Base-by-base conservation (phyloP, 2,888 invertebrate genomes). In the Nymphalis urticae region DNA sequence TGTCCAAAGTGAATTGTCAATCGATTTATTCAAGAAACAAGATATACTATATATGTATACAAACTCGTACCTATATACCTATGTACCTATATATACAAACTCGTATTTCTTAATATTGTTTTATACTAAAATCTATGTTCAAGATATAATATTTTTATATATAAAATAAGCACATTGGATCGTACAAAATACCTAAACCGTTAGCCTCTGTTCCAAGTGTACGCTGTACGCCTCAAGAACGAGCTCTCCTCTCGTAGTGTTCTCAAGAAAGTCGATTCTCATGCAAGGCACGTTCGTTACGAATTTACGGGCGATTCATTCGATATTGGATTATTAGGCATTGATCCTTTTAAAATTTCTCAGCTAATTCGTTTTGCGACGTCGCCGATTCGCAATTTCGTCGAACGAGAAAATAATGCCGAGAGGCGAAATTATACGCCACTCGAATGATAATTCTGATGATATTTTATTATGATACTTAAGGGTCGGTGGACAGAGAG, bases 261-360 rank as follows among this genome's bases (percentile, higher is more conserved):
- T 78, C 82, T 80, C 74, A 73, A 75, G 73, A 73, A 72, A 73
- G 68, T 70, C 75, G 69, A 73, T 82, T 78, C 75, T 72, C 70
- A 85, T 82, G 85, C 90, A 73, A 78, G 85, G 71, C 91, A 91
- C 91, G 91, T 88, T 72, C 80, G 69, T 80, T 75, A 80, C 86
- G 86, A 91, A 91, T 91, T 91, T 91, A 86, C 89, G 88, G 87
- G 80, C 90, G 85, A 90, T 91, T 91, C 91, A 90, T 90, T 88
- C 85, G 85, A 87, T 88, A 90, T 90, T 86, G 88, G 90, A 91
- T 91, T 91, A 91, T 91, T 89, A 90, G 86, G 88, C 85, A 89
- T 88, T 89, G 92, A 90, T 91, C 90, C 89, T 87, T 90, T 83
- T 85, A 87, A 88, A 85, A 82, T 84, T 75, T 76, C 73, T 66